Percentiles rank a stretch among this genome's conserved stretches.
Evolutionary conservation across 2,797 vertebrate species (phyloP).

Genomic region (Scolopax rusticola): DNA sequence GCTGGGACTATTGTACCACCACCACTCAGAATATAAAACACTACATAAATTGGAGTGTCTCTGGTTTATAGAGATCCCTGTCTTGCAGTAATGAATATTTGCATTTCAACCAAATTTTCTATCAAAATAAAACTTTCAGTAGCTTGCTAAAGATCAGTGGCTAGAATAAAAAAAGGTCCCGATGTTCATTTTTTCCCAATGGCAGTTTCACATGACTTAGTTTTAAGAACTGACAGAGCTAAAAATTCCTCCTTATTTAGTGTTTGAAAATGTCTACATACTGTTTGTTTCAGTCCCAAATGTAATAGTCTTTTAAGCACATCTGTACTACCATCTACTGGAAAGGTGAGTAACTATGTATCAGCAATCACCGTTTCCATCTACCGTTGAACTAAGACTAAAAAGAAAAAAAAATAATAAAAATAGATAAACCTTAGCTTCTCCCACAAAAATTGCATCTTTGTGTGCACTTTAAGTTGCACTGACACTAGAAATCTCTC

Average conservation of each 20-base stretch:
- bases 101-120: constrained; percentile 19
- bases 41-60: background rate
- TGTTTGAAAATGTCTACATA: constrained; percentile 14
- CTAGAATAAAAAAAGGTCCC: background rate
- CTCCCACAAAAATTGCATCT: background rate
- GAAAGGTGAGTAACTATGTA: constrained; percentile 78
- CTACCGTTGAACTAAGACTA: background rate
- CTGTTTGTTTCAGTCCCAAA: constrained; percentile 40
- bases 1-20: background rate
- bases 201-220: background rate
- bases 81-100: constrained; percentile 12
- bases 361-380: constrained; percentile 32
- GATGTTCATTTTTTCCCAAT: background rate
- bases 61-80: background rate
- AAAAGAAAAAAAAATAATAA: background rate
- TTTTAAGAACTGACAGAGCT: constrained; percentile 8
- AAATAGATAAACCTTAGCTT: background rate
- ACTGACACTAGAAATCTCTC: background rate
- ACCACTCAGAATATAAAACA: background rate
- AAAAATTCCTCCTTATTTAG: constrained; percentile 16
- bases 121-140: constrained; percentile 20
- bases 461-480: background rate
- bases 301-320: constrained; percentile 67
- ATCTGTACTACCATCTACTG: constrained; percentile 83
- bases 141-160: constrained; percentile 11